These are phyloP conservation scores for Limnephilus marmoratus DNA, from an alignment of 2,888 invertebrate genomes.

Conservation along the genomic window DNA sequence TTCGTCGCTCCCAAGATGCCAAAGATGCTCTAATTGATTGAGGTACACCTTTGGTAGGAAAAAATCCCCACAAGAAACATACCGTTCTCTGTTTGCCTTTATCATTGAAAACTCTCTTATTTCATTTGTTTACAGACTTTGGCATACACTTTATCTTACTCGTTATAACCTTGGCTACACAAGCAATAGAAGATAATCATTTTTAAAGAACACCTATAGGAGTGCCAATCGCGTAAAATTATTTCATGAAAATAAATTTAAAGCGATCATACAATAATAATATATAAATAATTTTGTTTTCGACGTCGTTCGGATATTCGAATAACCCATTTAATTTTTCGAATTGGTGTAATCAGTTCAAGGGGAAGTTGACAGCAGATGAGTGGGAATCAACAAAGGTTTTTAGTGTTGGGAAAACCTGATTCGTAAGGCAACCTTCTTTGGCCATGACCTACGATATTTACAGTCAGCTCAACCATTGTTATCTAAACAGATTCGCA, in stretches of 20 bases:
- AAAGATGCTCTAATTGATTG: neutral
- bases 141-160: neutral
- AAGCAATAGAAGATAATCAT: neutral
- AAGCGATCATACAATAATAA: neutral
- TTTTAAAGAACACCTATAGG: neutral
- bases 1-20: too few species aligned
- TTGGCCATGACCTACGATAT: conserved; percentile 15
- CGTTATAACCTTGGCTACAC: neutral
- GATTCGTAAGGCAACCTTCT: conserved; percentile 10
- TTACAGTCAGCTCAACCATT: neutral
- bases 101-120: neutral
- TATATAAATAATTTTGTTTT: neutral
- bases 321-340: neutral
- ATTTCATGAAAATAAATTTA: neutral
- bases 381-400: neutral
- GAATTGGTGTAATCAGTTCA: neutral
- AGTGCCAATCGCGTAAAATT: neutral
- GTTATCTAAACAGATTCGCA: neutral
- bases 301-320: neutral
- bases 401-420: neutral
- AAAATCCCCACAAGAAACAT: neutral
- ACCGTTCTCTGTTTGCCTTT: neutral
- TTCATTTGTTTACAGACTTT: neutral
- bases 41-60: neutral
- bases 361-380: neutral